These are phyloP conservation scores for Eristalis arbustorum DNA, from an alignment of 2,888 invertebrate species.

Conservation along the genomic window DNA sequence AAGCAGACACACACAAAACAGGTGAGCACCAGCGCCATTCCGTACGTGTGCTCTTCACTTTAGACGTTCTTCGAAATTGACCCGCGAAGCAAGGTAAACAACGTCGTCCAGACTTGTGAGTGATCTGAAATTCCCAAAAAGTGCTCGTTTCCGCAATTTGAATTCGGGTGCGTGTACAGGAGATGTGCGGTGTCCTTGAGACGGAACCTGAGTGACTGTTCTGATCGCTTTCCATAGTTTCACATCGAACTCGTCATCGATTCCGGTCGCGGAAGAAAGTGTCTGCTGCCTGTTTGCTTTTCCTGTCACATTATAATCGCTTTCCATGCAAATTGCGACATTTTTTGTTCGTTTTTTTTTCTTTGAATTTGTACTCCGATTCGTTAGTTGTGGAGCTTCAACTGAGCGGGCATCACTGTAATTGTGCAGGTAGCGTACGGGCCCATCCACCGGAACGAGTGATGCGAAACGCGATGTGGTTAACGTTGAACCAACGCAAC, in stretches of 20 bases:
- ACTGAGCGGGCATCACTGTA: constrained; percentile 42
- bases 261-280: constrained; percentile 63
- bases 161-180: background rate
- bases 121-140: background rate
- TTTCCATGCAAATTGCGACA: constrained; percentile 52
- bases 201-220: background rate
- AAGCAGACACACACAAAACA: constrained; percentile 47
- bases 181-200: background rate
- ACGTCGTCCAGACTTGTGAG: background rate
- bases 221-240: background rate
- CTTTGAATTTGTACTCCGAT: constrained; percentile 22
- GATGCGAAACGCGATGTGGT: constrained; percentile 49
- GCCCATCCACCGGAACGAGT: constrained; percentile 40
- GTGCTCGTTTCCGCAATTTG: background rate
- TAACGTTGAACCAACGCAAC: constrained; percentile 28
- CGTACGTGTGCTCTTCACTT: background rate
- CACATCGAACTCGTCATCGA: background rate
- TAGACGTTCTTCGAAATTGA: background rate
- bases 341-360: background rate
- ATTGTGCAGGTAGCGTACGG: constrained; percentile 24
- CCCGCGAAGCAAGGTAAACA: background rate
- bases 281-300: constrained; percentile 50
- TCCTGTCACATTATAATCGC: constrained; percentile 52
- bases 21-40: constrained; percentile 51
- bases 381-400: constrained; percentile 13